Base-by-base conservation (phyloP, 2,888 invertebrate genomes). In the Myopa testacea region DNA sequence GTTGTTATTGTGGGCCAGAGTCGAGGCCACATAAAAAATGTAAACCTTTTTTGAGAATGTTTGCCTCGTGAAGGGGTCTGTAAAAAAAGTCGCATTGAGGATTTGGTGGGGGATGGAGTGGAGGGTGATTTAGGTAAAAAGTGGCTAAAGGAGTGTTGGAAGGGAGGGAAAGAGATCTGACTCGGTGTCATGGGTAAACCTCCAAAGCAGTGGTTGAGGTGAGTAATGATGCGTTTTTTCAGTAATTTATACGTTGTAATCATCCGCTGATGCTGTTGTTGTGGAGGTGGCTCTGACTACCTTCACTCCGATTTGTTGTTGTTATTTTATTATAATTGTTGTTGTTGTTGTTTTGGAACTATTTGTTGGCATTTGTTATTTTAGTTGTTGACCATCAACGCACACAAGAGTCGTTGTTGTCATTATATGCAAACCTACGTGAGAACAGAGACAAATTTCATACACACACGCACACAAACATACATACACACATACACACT, bases 241-340 rank as follows among this genome's bases (percentile, higher is more conserved):
- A 16, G 4, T 38, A n/a, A 50, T 73, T 76, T 69, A 63, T 3
- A 62, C 6, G 60, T 60, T 40, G 38, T 58, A 26, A 26, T 58
- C 37, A 58, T 72, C 37, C 45, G 8, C 26, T 12, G 50, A 58
- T 76, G 69, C 78, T 45, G 65, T n/a, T 65, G 50, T 58, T 63
- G n/a, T 74, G 40, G 74, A 76, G 72, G 63, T 77, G 77, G 72
- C 38, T 38, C 38, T 62, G 26, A 34, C 10, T 45, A 34, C 14
- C 26, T 71, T 55, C 4, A 4, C n/a, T 6, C 4, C 60, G 58
- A 70, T 74, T 76, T 34, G 40, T 45, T 60, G 34, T 37, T 73
- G 19, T 67, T 65, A 71, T 78, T 73, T n/a, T n/a, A 38, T 50
- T 72, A 10, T 72, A 50, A 71, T 76, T 73, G 63, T 78, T 78